Conservation (phyloP, 2,113 vertebrate species). For the Butorides virescens region DNA sequence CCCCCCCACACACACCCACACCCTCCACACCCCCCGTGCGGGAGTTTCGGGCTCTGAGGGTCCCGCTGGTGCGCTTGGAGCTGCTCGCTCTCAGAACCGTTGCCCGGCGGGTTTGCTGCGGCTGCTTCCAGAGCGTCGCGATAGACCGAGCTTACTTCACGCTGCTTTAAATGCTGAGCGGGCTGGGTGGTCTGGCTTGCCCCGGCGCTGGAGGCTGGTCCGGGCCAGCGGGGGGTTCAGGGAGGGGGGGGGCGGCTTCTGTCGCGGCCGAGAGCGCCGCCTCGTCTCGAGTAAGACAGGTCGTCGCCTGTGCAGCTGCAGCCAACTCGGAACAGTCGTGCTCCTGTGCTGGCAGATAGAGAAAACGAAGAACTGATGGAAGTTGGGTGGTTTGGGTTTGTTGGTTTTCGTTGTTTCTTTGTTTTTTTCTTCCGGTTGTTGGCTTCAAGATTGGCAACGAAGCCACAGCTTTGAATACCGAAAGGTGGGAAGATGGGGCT, state of each 20-base stretch:
- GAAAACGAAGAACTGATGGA: background rate
- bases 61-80: too few species aligned
- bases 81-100: background rate
- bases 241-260: background rate
- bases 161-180: background rate
- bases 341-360: background rate
- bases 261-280: rapidly evolving
- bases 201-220: background rate
- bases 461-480: background rate
- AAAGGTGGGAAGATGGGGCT: background rate
- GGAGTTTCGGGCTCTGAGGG: too few species aligned
- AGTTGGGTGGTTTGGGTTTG: background rate
- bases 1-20: too few species aligned
- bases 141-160: rapidly evolving
- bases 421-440: background rate
- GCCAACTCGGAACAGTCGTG: background rate
- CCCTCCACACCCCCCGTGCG: too few species aligned
- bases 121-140: background rate
- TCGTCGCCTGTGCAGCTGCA: rapidly evolving
- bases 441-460: background rate
- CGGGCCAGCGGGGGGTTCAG: rapidly evolving
- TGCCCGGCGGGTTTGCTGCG: background rate
- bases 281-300: background rate
- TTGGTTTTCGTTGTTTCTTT: too few species aligned
- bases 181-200: background rate